Percentiles rank a stretch among this genome's conserved stretches.
These are phyloP conservation scores for Cinara cedri DNA, from an alignment of 2,888 invertebrate genomes.

Conservation along the genomic window DNA sequence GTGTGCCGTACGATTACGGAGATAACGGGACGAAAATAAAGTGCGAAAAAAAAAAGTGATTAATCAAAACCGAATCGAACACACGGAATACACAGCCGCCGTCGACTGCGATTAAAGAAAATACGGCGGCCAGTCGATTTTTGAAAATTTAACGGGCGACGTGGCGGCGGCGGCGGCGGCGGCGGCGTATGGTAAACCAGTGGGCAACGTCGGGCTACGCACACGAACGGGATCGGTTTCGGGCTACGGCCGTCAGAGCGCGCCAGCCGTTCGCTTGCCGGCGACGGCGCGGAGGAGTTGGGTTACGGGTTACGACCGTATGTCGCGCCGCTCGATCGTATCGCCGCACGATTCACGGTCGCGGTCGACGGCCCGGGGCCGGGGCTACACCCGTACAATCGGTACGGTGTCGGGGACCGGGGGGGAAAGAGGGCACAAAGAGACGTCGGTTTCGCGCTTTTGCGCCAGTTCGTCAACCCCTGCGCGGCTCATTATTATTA, in stretches of 20 bases:
- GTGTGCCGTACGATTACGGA: too few relatives aligned
- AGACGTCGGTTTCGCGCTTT: constrained; percentile 35
- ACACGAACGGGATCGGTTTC: neutral
- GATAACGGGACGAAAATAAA: neutral
- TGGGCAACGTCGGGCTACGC: neutral
- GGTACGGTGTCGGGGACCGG: neutral
- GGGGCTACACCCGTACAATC: neutral
- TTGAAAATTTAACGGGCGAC: constrained; percentile 41
- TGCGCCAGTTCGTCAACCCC: constrained; percentile 52
- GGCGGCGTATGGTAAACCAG: neutral
- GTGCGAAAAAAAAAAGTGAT: neutral
- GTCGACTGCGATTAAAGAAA: neutral
- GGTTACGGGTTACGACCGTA: neutral
- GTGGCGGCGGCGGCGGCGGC: constrained; percentile 9
- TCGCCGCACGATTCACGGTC: constrained; percentile 32
- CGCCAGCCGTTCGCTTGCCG: neutral
- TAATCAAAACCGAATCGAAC: neutral
- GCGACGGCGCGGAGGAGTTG: neutral
- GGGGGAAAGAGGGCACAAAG: constrained; percentile 3
- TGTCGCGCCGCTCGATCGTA: constrained; percentile 22
- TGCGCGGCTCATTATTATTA: neutral
- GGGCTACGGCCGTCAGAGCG: neutral
- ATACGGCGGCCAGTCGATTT: neutral
- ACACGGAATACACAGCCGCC: neutral
- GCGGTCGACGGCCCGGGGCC: constrained; percentile 11